phyloP scores from a whole-genome alignment of 2,113 vertebrate species.

The Platycercus adscitus region DNA sequence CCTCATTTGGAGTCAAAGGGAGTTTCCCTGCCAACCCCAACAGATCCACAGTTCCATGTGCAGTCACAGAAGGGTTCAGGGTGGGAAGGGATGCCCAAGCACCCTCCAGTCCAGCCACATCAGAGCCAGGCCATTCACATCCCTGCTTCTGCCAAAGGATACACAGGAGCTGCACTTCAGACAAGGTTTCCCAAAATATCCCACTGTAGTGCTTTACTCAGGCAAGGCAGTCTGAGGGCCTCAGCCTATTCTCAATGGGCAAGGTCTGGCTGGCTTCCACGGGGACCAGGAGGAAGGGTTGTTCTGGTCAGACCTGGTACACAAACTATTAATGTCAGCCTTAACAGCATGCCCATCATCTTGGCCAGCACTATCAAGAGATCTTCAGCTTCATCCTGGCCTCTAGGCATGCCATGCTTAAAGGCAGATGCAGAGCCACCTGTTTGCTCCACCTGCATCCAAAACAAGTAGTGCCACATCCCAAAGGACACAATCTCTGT shows the following conservation, averaged over 20 bases:
- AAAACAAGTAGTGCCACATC: not conserved
- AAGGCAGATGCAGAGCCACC: rapidly evolving
- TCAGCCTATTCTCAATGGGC: not conserved
- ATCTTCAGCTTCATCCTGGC: not conserved
- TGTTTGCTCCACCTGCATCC: not conserved
- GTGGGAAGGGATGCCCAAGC: not conserved
- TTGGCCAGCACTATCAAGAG: rapidly evolving
- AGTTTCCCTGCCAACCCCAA: not conserved
- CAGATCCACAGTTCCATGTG: not conserved
- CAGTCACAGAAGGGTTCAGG: not conserved
- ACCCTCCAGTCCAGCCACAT: rapidly evolving
- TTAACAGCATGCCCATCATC: not conserved
- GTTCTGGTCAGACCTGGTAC: not conserved
- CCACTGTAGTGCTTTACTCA: not conserved
- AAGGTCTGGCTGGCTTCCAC: not conserved
- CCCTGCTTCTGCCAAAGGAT: not conserved
- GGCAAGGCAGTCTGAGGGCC: not conserved
- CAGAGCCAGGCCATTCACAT: not conserved
- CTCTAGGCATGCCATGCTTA: not conserved
- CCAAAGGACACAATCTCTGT: not conserved
- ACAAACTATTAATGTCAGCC: not conserved
- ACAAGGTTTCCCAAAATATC: not conserved
- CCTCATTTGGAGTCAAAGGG: not conserved
- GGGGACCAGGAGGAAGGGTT: not conserved
- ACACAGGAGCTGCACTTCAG: rapidly evolving